These are phyloP conservation scores for Nycticryphes semicollaris DNA, from an alignment of 2,113 vertebrate genomes.

Conservation along the genomic window DNA sequence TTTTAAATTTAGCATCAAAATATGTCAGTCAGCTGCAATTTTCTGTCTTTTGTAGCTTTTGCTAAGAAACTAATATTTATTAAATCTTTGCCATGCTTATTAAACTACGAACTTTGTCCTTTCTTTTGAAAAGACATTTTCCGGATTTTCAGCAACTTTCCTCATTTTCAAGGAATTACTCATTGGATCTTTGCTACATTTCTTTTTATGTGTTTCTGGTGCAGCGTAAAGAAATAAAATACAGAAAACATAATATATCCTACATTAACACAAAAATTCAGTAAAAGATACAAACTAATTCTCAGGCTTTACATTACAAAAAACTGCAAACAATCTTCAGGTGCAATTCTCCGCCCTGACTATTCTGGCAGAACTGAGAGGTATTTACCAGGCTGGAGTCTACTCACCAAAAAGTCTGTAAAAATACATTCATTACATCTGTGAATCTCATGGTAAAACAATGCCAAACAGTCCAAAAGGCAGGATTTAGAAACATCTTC, in stretches of 20 bases:
- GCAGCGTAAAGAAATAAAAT: background rate
- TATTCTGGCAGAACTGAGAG: background rate
- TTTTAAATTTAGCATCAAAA: conserved; percentile 9
- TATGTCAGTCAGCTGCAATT: background rate
- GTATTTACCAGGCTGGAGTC: background rate
- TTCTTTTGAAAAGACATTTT: background rate
- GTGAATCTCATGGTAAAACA: background rate
- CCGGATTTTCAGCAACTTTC: background rate
- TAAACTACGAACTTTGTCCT: background rate
- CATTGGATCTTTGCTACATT: background rate
- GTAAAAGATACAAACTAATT: background rate
- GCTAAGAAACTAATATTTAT: background rate
- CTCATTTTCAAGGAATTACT: background rate
- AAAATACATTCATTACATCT: background rate
- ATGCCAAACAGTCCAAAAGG: background rate
- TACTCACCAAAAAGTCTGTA: background rate
- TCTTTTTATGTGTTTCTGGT: background rate
- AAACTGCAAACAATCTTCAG: background rate
- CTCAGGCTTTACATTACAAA: background rate
- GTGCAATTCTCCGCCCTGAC: background rate
- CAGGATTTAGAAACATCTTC: background rate
- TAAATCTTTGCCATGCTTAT: background rate
- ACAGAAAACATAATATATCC: background rate
- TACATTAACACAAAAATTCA: background rate
- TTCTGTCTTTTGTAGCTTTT: background rate